phyloP scores from a whole-genome alignment of 2,888 invertebrate genomes.

The Apamea sordens region DNA sequence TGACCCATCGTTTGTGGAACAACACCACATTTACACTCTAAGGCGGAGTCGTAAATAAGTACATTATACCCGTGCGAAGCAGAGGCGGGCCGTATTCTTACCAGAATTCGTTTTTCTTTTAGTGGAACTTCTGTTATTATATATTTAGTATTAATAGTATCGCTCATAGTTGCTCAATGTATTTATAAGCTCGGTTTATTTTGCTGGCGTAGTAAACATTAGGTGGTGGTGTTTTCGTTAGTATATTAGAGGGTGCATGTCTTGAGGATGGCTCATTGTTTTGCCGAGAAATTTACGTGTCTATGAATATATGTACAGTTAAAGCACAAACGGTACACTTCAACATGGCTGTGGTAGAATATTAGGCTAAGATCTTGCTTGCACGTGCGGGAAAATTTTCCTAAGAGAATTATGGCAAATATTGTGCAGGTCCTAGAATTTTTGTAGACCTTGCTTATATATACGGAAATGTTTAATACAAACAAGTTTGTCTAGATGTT shows the following conservation, averaged over 20 bases:
- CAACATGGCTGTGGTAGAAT: conserved; percentile 33
- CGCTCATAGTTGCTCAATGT: conserved; percentile 50
- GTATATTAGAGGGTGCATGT: conserved; percentile 52
- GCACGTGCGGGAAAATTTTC: conserved; percentile 25
- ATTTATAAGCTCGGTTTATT: conserved; percentile 62
- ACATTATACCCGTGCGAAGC: neutral
- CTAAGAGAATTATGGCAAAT: conserved; percentile 29
- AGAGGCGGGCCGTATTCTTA: neutral
- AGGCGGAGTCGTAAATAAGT: too few species aligned
- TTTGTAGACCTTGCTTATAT: conserved; percentile 5
- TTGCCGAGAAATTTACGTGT: conserved; percentile 46
- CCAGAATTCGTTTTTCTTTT: neutral
- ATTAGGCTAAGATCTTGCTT: conserved; percentile 19
- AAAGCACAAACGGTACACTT: conserved; percentile 16
- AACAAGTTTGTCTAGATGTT: neutral
- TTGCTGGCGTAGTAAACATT: conserved; percentile 55
- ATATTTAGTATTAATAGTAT: conserved; percentile 24
- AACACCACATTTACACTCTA: too few species aligned
- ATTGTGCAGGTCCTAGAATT: conserved; percentile 18
- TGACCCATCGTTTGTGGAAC: too few species aligned
- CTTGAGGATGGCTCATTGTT: conserved; percentile 44
- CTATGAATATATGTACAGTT: conserved; percentile 38
- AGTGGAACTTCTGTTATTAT: conserved; percentile 37
- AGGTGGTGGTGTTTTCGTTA: conserved; percentile 52
- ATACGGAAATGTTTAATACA: neutral